Evolutionary conservation across 2,797 vertebrate species (phyloP).

Genomic region (Pyrocephalus nanus): DNA sequence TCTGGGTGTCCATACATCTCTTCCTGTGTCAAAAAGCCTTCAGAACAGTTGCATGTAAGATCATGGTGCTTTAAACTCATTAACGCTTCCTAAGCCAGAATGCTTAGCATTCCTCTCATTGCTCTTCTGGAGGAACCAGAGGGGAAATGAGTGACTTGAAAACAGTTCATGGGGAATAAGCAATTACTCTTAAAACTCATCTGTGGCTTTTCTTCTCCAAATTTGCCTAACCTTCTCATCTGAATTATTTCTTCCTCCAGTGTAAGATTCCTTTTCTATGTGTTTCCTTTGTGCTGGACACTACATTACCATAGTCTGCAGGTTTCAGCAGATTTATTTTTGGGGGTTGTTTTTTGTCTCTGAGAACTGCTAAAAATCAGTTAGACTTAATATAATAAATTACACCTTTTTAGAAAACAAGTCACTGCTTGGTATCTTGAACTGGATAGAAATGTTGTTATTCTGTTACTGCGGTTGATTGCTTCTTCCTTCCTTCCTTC

Average conservation of each 20-base stretch:
- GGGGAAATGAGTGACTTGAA: not conserved
- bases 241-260: not conserved
- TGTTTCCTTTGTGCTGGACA: not conserved
- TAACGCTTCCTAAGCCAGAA: not conserved
- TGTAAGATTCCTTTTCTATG: not conserved
- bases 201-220: not conserved
- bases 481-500: not conserved
- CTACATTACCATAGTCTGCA: not conserved
- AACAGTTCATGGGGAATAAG: not conserved
- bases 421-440: not conserved
- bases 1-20: not conserved
- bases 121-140: not conserved
- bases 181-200: not conserved
- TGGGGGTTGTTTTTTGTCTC: not conserved
- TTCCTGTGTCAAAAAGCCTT: not conserved
- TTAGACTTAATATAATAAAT: not conserved
- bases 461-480: not conserved
- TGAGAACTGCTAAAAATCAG: not conserved
- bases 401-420: not conserved
- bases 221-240: not conserved
- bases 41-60: not conserved
- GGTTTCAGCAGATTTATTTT: not conserved
- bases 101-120: not conserved
- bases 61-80: not conserved
- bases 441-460: not conserved